Evolutionary conservation across 2,888 invertebrate genomes (phyloP).

Genomic region (Lamproptera curius): DNA sequence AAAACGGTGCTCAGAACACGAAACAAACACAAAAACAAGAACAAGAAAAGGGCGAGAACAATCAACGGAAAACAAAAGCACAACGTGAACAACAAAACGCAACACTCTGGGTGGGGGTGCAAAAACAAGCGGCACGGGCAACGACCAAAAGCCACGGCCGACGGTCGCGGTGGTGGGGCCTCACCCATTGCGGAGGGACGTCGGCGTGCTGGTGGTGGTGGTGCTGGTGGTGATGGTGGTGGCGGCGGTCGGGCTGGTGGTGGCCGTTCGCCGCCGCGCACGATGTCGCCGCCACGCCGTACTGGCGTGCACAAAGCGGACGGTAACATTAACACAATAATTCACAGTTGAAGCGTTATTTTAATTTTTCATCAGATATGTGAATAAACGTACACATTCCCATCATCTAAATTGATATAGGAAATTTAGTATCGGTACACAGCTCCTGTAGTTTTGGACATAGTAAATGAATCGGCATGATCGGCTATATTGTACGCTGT

Average conservation of each 20-base stretch:
- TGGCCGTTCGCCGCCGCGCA: constrained; percentile 70
- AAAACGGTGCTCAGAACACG: constrained; percentile 1
- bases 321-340: too few relatives aligned
- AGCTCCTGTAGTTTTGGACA: too few relatives aligned
- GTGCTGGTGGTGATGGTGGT: constrained; percentile 56
- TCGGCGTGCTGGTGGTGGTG: constrained; percentile 60
- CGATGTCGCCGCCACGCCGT: constrained; percentile 75
- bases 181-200: constrained; percentile 67
- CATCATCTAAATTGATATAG: too few relatives aligned
- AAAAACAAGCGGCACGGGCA: neutral
- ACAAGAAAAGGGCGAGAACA: too few relatives aligned
- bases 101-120: neutral
- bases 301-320: constrained; percentile 45
- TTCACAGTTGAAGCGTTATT: too few relatives aligned
- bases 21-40: too few relatives aligned
- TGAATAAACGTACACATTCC: too few relatives aligned
- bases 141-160: constrained; percentile 3
- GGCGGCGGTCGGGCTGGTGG: constrained; percentile 65
- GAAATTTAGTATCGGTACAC: too few relatives aligned
- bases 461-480: too few relatives aligned
- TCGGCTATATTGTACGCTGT: too few relatives aligned
- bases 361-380: too few relatives aligned
- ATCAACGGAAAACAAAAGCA: constrained; percentile 3
- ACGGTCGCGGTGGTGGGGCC: constrained; percentile 10
- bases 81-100: constrained; percentile 7